A percentile compares a stretch with the other conserved stretches of the same genome.
Evolutionary conservation across 2,113 vertebrate species (phyloP).

Genomic region (Tamias sibiricus): DNA sequence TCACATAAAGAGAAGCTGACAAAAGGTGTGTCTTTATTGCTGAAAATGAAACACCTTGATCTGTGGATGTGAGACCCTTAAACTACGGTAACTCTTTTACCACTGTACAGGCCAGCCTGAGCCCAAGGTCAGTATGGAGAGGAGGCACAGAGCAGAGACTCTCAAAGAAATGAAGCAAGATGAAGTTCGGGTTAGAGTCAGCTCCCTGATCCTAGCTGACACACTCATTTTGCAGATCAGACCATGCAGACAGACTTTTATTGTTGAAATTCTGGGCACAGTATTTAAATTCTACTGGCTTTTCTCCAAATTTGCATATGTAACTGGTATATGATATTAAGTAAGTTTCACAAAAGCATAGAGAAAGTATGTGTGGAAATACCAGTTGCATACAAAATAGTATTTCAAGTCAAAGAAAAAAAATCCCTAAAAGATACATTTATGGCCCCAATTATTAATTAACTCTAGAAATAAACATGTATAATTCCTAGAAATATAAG

Average conservation of each 20-base stretch:
- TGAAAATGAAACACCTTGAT: neutral
- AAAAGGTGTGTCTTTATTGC: neutral
- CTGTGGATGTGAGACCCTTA: neutral
- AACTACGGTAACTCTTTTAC: neutral
- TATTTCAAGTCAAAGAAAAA: neutral
- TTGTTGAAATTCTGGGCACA: neutral
- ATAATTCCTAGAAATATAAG: neutral
- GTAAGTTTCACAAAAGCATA: neutral
- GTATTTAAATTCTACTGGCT: neutral
- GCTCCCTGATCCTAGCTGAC: neutral
- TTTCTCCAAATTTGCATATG: neutral
- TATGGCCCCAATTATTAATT: neutral
- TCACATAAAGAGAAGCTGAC: neutral
- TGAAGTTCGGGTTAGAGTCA: neutral
- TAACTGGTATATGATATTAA: neutral
- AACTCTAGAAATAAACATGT: neutral
- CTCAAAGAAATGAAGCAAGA: neutral
- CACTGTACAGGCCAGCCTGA: neutral
- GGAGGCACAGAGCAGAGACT: neutral
- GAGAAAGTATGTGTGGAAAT: neutral
- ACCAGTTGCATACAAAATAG: neutral
- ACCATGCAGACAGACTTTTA: neutral
- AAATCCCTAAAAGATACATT: neutral
- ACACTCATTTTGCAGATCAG: neutral
- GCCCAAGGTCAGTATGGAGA: neutral